A percentile compares a stretch with the other conserved stretches of the same genome.
These are phyloP conservation scores for Gracilinanus agilis DNA, from an alignment of 2,113 vertebrate genomes.

Conservation along the genomic window DNA sequence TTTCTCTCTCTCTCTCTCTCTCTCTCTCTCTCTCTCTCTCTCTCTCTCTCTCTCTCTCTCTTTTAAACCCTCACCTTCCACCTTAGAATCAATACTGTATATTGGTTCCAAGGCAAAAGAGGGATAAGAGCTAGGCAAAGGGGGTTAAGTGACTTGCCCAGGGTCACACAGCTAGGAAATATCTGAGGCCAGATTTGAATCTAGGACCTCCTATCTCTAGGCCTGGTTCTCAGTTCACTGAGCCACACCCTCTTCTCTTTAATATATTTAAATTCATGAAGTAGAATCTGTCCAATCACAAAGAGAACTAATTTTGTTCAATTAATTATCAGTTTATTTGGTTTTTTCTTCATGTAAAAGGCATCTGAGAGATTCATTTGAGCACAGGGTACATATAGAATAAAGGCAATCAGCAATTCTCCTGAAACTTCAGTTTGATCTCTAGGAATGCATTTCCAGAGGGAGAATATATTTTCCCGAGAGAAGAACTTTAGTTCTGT, in stretches of 20 bases:
- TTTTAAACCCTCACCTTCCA: too few relatives aligned
- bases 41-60: too few relatives aligned
- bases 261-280: background rate
- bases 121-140: too few relatives aligned
- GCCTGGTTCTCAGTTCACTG: too few relatives aligned
- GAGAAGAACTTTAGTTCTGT: background rate
- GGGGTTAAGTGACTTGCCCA: too few relatives aligned
- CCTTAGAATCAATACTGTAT: too few relatives aligned
- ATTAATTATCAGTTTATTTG: background rate
- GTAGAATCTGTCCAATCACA: background rate
- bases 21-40: background rate
- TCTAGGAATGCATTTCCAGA: constrained; percentile 49
- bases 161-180: too few relatives aligned
- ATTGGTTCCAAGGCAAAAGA: too few relatives aligned
- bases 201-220: too few relatives aligned
- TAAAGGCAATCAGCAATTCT: constrained; percentile 7
- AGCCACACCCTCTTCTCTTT: background rate
- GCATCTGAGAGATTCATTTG: background rate
- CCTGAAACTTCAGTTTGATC: constrained; percentile 18
- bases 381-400: background rate
- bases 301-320: background rate
- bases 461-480: constrained; percentile 47
- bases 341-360: background rate
- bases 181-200: too few relatives aligned
- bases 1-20: too few relatives aligned